These are phyloP conservation scores for Tetheella fluctuosa DNA, from an alignment of 2,888 invertebrate genomes.

Conservation along the genomic window DNA sequence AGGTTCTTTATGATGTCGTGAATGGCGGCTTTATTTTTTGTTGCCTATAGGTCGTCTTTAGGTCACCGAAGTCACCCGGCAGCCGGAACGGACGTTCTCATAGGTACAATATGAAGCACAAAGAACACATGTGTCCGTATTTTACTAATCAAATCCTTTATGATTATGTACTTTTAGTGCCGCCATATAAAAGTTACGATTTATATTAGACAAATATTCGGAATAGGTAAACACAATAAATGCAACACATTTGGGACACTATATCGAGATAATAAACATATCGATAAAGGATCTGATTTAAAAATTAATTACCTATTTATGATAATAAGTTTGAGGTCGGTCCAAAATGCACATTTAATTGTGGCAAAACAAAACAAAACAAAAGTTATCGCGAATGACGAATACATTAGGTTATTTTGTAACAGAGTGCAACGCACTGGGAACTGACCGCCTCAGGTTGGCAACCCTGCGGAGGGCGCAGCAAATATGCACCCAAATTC, in stretches of 20 bases:
- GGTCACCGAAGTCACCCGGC: slow-evolving; percentile 72
- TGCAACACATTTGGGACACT: slow-evolving; percentile 50
- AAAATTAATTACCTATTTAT: slow-evolving; percentile 77
- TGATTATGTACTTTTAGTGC: background rate
- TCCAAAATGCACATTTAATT: slow-evolving; percentile 68
- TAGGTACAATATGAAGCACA: slow-evolving; percentile 41
- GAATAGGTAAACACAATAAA: slow-evolving; percentile 57
- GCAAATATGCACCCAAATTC: slow-evolving; percentile 54
- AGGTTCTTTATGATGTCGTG: slow-evolving; percentile 68
- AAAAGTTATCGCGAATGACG: slow-evolving; percentile 64
- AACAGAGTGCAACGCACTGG: slow-evolving; percentile 75
- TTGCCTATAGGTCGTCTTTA: slow-evolving; percentile 73
- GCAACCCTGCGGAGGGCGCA: slow-evolving; percentile 58
- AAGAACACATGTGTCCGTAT: slow-evolving; percentile 54
- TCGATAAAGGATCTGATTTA: slow-evolving; percentile 63
- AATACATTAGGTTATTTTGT: slow-evolving; percentile 73
- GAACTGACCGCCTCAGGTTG: slow-evolving; percentile 69
- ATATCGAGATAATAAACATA: slow-evolving; percentile 54
- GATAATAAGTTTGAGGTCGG: slow-evolving; percentile 66
- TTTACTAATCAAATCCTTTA: slow-evolving; percentile 12
- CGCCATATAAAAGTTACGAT: slow-evolving; percentile 17
- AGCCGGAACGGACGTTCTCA: slow-evolving; percentile 60
- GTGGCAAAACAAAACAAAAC: slow-evolving; percentile 68
- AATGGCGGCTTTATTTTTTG: slow-evolving; percentile 76
- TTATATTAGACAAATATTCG: slow-evolving; percentile 43